Base-by-base conservation (phyloP, 2,113 vertebrate genomes). In the Camelus bactrianus region DNA sequence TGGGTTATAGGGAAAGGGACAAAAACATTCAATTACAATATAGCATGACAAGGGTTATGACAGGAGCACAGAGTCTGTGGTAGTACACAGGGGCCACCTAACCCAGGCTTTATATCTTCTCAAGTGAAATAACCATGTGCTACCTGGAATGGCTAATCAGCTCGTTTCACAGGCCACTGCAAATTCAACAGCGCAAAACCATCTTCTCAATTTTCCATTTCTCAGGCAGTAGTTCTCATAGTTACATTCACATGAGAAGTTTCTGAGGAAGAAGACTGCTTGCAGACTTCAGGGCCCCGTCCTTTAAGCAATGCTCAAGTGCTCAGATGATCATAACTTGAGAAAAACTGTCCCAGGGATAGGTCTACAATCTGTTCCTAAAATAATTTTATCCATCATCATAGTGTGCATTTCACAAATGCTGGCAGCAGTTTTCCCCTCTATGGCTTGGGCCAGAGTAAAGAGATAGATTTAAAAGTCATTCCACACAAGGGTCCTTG, bases 161-260 rank as follows among this genome's bases (percentile, higher is more conserved):
- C 22, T 81, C 80, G 92, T 75, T 84, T 77, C 84, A 70, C n/a
- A 62, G 46, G 32, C 35, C 35, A 91, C 75, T 8, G 7, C 52
- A 75, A 69, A 81, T 75, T 86, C 42, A 96, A 95, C 91, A 48
- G 46, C 16, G 87, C 42, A 76, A 54, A 22, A 84, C 28, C 17
- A 87, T 62, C 42, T 90, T 48, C 54, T 67, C 86, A 95, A 48
- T 38, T 76, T 93, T 32, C n/a, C 24, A 82, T 85, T 77, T 50
- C 75, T 91, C 60, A 60, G 13, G 38, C 64, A 86, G 26, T 60
- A 77, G 46, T 79, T 93, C 46, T 62, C 28, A 91, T n/a, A 67
- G 28, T 87, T 77, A 76, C 42, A 62, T 56, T 91, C 75, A 73
- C 12, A 60, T 28, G 64, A 90, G 50, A 93, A 67, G 85, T 50